Base-by-base conservation (phyloP, 1,140 invertebrate species). In the Oscheius sp. region DNA sequence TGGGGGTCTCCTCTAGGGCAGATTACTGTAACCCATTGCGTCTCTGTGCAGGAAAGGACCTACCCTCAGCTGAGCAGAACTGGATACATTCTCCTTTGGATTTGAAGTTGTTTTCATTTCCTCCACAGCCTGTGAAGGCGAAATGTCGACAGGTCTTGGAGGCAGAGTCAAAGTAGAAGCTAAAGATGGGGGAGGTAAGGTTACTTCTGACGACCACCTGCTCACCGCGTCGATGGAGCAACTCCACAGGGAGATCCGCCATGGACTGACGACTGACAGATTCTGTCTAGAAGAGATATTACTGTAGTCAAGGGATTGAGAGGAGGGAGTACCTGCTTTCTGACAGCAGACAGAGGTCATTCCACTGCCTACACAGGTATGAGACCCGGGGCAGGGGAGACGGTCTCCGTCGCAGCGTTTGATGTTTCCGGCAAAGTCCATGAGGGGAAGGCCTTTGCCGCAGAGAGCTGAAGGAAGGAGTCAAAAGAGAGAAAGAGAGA, bases 371-470 rank as follows among this genome's bases (percentile, higher is more conserved):
- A 78, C 64, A 58, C 77, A 78, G 23, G 68, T 61, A 52, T 78
- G 77, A 7, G 62, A 72, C 31, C 70, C 77, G 7, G 77, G 75
- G 36, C 77, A 78, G 31, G 77, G 77, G 18, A 78, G 38, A 36
- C 70, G 28, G 20, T 78, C 75, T 2, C 76, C 75, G 38, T 78
- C 77, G 29, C 77, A 78, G 62, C 77, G 20, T 26, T 78, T 78
- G 28, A 78, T 69, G 26, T 77, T 78, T 26, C 77, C 77, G 15
- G 77, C 76, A 52, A 77, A 78, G 45, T 78, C 77, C 77, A 78
- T 78, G 26, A 78, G 36, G 2, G 77, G 77, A n/a, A 78, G 52
- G 10, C 77, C 77, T 36, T 77, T 77, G 26, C 75, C 75, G 49
- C 77, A 78, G 15, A 26, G 46, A 1, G 66, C 77, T 78, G 31